Evolutionary conservation across 1,140 invertebrate species (phyloP), one percentile per base, ranked within the genome.

Genomic region (Littorina saxatilis): DNA sequence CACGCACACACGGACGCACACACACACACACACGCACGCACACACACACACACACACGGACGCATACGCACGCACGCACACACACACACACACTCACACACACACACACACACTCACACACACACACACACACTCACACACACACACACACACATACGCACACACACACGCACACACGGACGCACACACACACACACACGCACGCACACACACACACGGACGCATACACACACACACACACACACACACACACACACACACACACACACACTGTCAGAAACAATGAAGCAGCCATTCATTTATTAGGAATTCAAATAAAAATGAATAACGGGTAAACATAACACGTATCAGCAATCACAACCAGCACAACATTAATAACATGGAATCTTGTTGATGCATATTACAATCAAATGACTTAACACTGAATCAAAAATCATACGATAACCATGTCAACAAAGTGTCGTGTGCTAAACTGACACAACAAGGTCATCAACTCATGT

Each of bases 111-210:
- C 20, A 39, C 68, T 9, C 20, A 39, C 74, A 27, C 17, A 43
- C 40, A 52, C 23, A 40, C 39, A 75, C 35, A 81, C 39, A 79
- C 35, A 78, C 58, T 27, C 27, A 77, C 52, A 61, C 39, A 55
- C 39, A 37, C n/a, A 76, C 66, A 32, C 5, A n/a, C n/a, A 58
- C 77, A 1, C 20, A 27, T n/a, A 52, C n/a, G 5, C n/a, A 76
- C 20, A 27, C 43, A 43, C 17, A 27, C 32, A 50, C 39, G 9
- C n/a, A 77, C 50, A n/a, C 27, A 77, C 74, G 17, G 7, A 27
- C 39, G 9, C 37, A 40, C 43, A 40, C 39, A 37, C 32, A 11
- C 50, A 82, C 68, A 43, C 9, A 63, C 66, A 47, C 39, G 17
- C 17, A 32, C 20, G 37, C 39, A n/a, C 23, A 15, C 7, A 52